phyloP scores from a whole-genome alignment of 2,888 invertebrate genomes.

The Agrilus cyanescens region DNA sequence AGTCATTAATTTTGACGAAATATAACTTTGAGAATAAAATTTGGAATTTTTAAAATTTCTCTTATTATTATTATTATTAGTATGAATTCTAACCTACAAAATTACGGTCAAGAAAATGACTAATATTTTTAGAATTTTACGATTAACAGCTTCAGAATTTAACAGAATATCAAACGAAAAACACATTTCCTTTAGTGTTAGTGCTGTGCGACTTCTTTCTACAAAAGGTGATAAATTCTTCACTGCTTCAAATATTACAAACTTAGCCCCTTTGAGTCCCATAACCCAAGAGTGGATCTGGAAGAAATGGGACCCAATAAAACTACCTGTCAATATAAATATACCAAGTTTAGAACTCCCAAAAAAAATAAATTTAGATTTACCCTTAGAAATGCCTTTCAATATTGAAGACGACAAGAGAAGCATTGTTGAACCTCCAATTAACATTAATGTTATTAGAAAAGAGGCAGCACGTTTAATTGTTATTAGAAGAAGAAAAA shows the following conservation, averaged over 20 bases:
- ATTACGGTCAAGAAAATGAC: too few relatives aligned
- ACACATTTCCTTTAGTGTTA: too few relatives aligned
- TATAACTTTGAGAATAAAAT: too few relatives aligned
- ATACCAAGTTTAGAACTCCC: slow-evolving; percentile 22
- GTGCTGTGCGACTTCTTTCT: neutral
- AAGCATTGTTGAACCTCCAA: slow-evolving; percentile 22
- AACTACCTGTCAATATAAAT: slow-evolving; percentile 19
- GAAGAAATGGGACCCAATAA: slow-evolving; percentile 24
- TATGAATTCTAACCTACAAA: too few relatives aligned
- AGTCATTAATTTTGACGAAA: too few relatives aligned
- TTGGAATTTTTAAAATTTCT: too few relatives aligned
- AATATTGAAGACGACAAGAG: slow-evolving; percentile 10
- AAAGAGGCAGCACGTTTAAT: slow-evolving; percentile 63
- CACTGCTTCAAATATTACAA: neutral
- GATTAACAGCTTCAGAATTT: too few relatives aligned
- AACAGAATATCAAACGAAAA: too few relatives aligned
- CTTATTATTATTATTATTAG: too few relatives aligned
- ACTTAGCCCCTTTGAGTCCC: neutral
- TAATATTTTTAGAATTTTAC: too few relatives aligned
- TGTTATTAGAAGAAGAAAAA: slow-evolving; percentile 67
- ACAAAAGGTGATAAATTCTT: slow-evolving; percentile 1
- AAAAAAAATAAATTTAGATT: slow-evolving; percentile 17
- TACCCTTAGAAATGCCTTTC: slow-evolving; percentile 19
- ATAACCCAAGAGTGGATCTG: slow-evolving; percentile 26
- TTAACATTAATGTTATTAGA: slow-evolving; percentile 29